Base-by-base conservation (phyloP, 2,888 invertebrate genomes). In the Cremastobaeus sp. region DNA sequence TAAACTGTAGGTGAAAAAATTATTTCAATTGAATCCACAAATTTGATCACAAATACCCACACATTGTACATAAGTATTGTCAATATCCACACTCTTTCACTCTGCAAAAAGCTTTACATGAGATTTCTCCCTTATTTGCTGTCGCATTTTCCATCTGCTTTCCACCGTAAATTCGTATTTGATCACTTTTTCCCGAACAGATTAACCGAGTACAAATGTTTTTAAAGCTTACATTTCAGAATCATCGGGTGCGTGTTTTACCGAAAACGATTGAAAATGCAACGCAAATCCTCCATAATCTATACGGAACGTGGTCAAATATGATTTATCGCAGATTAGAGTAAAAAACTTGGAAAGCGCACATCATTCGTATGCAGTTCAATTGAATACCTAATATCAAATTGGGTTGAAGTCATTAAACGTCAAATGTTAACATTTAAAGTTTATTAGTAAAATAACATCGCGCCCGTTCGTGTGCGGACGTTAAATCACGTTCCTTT, bases 261-360 rank as follows among this genome's bases (percentile, higher is more conserved):
- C 47, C 30, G 69, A 70, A 70, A 70, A 55, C 69, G 54, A 70
- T 70, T 32, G 60, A 62, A 62, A 70, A 55, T 45, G 60, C 62
- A 45, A 21, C n/a, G 54, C 39, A 52, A 60, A 69, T 41, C 69
- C 60, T 52, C n/a, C 12, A 69, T 69, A 69, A 69, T 69, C 69
- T 52, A 35, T 12, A 25, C 20, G 21, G 39, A 43, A 34, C 47
- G 52, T 59, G 18, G 69, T 60, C 60, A 60, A 69, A 69, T 69
- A 69, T 69, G 69, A 69, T 59, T 60, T 69, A 69, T 60, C 69
- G 69, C 69, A 47, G 60, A 60, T 69, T 69, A 69, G 60, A 60
- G 34, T 60, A 14, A 69, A 69, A 60, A 69, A 60, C 52, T 15
- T 52, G 60, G 54, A 60, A 52, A 50, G 39, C 39, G 47, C 39